Base-by-base conservation (phyloP, 92 coral and sea anemone species). In the Palythoa heliodiscus region DNA sequence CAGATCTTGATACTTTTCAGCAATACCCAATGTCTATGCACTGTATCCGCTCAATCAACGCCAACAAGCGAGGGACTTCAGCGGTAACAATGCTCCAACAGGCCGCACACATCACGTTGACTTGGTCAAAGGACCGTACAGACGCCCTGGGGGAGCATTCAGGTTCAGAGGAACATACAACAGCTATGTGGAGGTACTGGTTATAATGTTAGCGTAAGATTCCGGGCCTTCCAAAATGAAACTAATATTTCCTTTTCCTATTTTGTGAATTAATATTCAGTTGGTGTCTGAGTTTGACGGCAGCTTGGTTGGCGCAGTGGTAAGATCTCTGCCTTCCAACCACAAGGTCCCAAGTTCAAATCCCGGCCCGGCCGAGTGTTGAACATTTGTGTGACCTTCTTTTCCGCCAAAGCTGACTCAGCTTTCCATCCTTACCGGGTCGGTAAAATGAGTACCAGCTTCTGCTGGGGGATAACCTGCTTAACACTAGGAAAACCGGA, bases 1-100 rank as follows among this genome's bases (percentile, higher is more conserved):
- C 13, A 11, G 35, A 19, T 22, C 43, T 29, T 38, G 2, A 14
- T 16, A 0, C 64, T 0, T 61, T 75, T 17, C 86, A 93, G 97
- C 94, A 29, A 85, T 93, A 7, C 97, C 97, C 23, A 69, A 66
- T 66, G 93, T 90, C 10, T 87, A 53, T 47, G 95, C 87, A 20
- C 84, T 92, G 66, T 94, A 94, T 70, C 95, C 95, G 11, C 82
- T 94, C 38, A 92, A 94, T 89, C 75, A 74, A 22, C 86, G 88
- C 16, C 87, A n/a, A 11, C 88, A 86, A 15, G 95, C 95, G 23
- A 85, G 72, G 37, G 98, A 94, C 69, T 88, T 88, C 85, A 94
- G 98, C 48, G 87, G 84, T 11, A 87, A 89, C 77, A 57, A 88
- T 9, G 95, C 91, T 3, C 95, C 95, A 20, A 75, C 82, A 7